phyloP scores from a whole-genome alignment of 2,888 invertebrate species.

The Pseudoips prasinana region DNA sequence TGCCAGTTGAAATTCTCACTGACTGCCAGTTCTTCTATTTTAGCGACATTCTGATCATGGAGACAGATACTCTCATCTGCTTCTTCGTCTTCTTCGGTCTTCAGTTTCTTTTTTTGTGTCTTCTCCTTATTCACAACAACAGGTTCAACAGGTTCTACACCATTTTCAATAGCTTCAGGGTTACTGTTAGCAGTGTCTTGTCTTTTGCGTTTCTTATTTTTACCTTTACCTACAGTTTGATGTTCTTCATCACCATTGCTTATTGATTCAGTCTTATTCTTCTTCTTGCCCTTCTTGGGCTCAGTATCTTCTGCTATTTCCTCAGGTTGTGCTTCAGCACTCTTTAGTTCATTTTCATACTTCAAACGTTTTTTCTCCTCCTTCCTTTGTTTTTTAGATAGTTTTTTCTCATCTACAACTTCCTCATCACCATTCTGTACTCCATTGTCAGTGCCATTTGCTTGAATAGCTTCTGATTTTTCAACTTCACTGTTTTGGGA shows the following conservation, averaged over 20 bases:
- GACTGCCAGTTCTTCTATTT: conserved; percentile 54
- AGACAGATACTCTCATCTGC: conserved; percentile 62
- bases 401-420: conserved; percentile 43
- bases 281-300: conserved; percentile 67
- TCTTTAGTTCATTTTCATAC: conserved; percentile 71
- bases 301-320: conserved; percentile 46
- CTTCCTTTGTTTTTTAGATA: conserved; percentile 72
- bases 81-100: conserved; percentile 52
- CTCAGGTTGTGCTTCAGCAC: conserved; percentile 49
- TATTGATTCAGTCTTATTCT: conserved; percentile 57
- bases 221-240: conserved; percentile 46
- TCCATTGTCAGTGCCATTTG: conserved; percentile 25
- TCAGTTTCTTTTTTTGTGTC: conserved; percentile 63
- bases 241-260: conserved; percentile 44
- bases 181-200: conserved; percentile 57
- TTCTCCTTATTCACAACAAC: conserved; percentile 35
- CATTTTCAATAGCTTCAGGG: conserved; percentile 29
- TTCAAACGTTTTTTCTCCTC: conserved; percentile 73
- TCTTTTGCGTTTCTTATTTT: conserved; percentile 68
- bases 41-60: conserved; percentile 74
- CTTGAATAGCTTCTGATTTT: conserved; percentile 15
- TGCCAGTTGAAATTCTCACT: conserved; percentile 76
- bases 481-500: conserved; percentile 26
- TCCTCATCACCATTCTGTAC: conserved; percentile 15
- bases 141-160: conserved; percentile 25